Evolutionary conservation across 2,888 invertebrate species (phyloP).

Genomic region (Agrilus biguttatus): DNA sequence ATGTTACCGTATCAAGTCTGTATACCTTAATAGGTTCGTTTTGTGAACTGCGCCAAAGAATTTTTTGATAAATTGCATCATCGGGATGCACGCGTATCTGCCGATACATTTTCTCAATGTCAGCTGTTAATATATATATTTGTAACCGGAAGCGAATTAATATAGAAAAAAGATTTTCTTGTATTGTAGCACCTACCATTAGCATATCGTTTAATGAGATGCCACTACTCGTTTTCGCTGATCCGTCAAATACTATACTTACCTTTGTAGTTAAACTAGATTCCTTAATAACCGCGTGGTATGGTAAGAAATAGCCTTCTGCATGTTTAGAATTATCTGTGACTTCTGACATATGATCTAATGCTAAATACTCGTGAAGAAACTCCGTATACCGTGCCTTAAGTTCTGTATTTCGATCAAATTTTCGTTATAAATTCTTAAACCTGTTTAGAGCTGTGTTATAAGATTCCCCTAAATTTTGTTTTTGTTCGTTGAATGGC

Average conservation of each 20-base stretch:
- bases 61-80: constrained; percentile 5
- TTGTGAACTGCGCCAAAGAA: constrained; percentile 5
- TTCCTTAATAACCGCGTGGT: constrained; percentile 19
- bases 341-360: too few relatives aligned
- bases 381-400: constrained; percentile 9
- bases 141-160: constrained; percentile 6
- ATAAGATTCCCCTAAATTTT: constrained; percentile 10
- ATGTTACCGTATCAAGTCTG: constrained; percentile 7
- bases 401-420: constrained; percentile 4
- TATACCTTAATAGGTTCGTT: constrained; percentile 2
- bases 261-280: constrained; percentile 14
- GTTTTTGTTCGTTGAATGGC: constrained; percentile 4
- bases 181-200: constrained; percentile 1
- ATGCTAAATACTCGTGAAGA: constrained; percentile 13
- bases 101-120: constrained; percentile 3
- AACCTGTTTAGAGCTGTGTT: constrained; percentile 11
- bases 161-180: neutral
- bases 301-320: too few relatives aligned
- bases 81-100: constrained; percentile 7
- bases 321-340: too few relatives aligned
- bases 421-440: constrained; percentile 9
- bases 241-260: constrained; percentile 18
- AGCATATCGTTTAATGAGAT: constrained; percentile 19
- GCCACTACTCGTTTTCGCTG: constrained; percentile 11
- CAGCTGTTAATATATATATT: constrained; percentile 6